phyloP scores from a whole-genome alignment of 2,113 vertebrate species.

The Gracilinanus agilis region DNA sequence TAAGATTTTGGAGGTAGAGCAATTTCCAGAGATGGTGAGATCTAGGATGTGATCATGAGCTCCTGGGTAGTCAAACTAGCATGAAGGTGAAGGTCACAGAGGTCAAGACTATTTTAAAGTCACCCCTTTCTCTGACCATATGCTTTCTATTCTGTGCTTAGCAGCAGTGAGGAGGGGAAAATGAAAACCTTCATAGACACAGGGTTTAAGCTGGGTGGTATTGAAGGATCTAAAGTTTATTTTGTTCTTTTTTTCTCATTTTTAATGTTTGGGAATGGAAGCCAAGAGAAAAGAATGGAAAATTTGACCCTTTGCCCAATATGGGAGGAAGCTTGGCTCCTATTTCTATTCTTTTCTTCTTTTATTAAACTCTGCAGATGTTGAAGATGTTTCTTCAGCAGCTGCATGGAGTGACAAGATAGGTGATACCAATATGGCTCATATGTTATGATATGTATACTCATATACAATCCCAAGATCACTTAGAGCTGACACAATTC shows the following conservation, averaged over 20 bases:
- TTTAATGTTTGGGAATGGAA: neutral
- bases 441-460: neutral
- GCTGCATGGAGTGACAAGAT: too few relatives aligned
- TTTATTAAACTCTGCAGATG: neutral
- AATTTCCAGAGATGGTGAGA: neutral
- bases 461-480: neutral
- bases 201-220: neutral
- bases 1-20: neutral
- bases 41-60: neutral
- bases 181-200: neutral
- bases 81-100: neutral
- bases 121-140: neutral
- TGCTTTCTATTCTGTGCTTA: neutral
- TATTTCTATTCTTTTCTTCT: neutral
- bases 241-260: neutral
- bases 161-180: neutral
- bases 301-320: neutral
- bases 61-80: neutral
- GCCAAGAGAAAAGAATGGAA: neutral
- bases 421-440: too few relatives aligned
- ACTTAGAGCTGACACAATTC: neutral
- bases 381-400: neutral
- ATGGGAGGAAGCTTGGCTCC: neutral
- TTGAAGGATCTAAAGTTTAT: neutral
- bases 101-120: neutral